These are phyloP conservation scores for Mycetomoellerius zeteki DNA, from an alignment of 1,140 invertebrate species.

Conservation along the genomic window DNA sequence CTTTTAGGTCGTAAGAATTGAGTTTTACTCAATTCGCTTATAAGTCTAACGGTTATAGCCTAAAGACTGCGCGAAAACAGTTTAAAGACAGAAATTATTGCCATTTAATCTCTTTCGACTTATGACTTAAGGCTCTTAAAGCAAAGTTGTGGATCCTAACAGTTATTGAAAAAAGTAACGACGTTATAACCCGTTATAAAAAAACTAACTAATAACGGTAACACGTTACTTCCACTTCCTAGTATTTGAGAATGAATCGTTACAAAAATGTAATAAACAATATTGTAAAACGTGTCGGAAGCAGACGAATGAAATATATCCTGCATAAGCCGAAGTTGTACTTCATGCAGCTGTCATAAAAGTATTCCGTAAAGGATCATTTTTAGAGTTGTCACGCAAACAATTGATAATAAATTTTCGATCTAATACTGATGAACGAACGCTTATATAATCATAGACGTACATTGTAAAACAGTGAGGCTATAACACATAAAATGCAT, in stretches of 20 bases:
- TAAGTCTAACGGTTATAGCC: too few relatives aligned
- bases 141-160: too few relatives aligned
- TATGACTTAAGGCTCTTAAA: too few relatives aligned
- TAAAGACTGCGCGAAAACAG: too few relatives aligned
- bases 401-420: background rate
- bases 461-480: background rate
- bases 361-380: background rate
- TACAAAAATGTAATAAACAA: background rate
- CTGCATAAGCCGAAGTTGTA: background rate
- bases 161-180: too few relatives aligned
- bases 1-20: too few relatives aligned
- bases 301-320: background rate
- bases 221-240: background rate
- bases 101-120: too few relatives aligned
- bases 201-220: too few relatives aligned
- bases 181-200: too few relatives aligned
- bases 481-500: background rate
- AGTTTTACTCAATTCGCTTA: too few relatives aligned
- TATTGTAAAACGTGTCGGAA: too few relatives aligned
- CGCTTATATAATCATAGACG: background rate
- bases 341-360: background rate
- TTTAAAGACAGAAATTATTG: too few relatives aligned
- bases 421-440: slow-evolving; percentile 2
- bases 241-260: background rate
- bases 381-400: background rate